These are phyloP conservation scores for Ichneumon xanthorius DNA, from an alignment of 2,888 invertebrate species.

Conservation along the genomic window DNA sequence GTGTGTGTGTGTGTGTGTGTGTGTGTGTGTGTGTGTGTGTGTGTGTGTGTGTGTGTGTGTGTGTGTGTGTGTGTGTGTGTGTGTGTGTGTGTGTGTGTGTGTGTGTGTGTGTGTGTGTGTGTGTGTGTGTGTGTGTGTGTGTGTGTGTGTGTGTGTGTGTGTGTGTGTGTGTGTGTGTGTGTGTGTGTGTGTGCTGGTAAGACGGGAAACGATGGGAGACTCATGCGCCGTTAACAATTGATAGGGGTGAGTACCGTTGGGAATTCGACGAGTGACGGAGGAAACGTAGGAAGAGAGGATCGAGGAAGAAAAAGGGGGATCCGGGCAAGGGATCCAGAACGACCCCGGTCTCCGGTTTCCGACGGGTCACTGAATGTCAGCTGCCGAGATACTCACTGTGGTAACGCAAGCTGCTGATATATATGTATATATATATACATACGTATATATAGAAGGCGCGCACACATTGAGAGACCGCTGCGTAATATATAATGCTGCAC, in stretches of 20 bases:
- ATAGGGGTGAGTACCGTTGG: constrained; percentile 58
- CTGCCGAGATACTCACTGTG: constrained; percentile 22
- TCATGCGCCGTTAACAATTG: constrained; percentile 61
- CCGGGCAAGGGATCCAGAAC: constrained; percentile 38
- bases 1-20: neutral
- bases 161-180: neutral
- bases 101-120: neutral
- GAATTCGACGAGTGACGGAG: constrained; percentile 52
- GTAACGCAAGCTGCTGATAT: neutral
- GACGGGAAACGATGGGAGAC: constrained; percentile 54
- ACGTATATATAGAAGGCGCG: neutral
- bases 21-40: neutral
- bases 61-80: neutral
- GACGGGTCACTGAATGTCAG: constrained; percentile 39
- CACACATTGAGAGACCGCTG: neutral
- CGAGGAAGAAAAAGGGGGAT: neutral
- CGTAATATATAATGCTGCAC: constrained; percentile 5
- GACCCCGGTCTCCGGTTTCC: constrained; percentile 40
- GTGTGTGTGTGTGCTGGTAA: neutral
- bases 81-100: neutral
- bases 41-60: neutral
- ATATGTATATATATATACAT: neutral
- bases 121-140: neutral
- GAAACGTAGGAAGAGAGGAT: constrained; percentile 9
- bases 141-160: neutral